Base-by-base conservation (phyloP, 35 echinoderm and acorn worm genomes). In the Acanthaster planci region DNA sequence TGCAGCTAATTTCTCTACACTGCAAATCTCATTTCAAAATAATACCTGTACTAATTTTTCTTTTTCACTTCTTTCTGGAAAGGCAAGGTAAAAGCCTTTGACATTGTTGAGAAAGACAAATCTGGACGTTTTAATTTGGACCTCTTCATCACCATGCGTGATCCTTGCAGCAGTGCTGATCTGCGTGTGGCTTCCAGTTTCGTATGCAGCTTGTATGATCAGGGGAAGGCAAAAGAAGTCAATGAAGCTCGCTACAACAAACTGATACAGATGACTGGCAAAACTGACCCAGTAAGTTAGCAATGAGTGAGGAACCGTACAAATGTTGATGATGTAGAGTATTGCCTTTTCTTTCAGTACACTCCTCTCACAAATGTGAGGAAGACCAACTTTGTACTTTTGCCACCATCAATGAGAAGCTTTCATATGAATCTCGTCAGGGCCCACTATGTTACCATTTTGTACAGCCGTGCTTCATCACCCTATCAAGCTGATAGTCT, bases 161-260 rank as follows among this genome's bases (percentile, higher is more conserved):
- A 82, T 7, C 53, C 38, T 5, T 15, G 55, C 76, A 55, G 53
- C 17, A 8, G 51, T 72, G 55, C 58, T 38, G 90, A 92, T 82
- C 18, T 82, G 37, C 78, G 81, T 55, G 85, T 92, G 27, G 84
- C 78, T 37, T 92, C 90, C 44, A 77, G 87, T 55, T 92, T 92
- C 77, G 90, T 87, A 10, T 92, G 90, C 47, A 42, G 78, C 27
- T 82, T 92, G 84, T 92, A 92, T 38, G 90, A 7, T 26, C 90
- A 92, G 30, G 64, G 64, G 40, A 90, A 90, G n/a, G 55, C 84
- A n/a, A 0, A 26, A 12, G 59, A 87, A 57, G 84, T 92, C 44
- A 82, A 92, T 87, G 78, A 87, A 83, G 90, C 90, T 18, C 90
- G 84, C 10, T 87, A 92, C 67, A 92, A 67, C 76, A 92, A 92